Percentiles rank a stretch among this genome's conserved stretches.
Conservation (phyloP, 2,888 invertebrate genomes). For the Acanthacorydalis orientalis region DNA sequence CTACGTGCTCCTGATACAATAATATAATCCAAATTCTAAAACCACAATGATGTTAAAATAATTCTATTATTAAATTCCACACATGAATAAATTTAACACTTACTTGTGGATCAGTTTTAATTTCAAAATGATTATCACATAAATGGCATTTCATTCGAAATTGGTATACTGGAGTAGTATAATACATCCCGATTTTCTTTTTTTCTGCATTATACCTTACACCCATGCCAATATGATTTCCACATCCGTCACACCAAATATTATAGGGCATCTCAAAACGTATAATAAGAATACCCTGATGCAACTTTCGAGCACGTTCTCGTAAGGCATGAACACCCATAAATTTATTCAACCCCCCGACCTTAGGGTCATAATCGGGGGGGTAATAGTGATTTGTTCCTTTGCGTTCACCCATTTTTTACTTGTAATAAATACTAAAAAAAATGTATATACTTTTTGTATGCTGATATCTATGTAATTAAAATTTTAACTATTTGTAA, state of each 20-base stretch:
- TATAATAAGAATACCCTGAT: slow-evolving; percentile 87
- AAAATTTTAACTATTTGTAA: no score
- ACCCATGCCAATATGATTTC: slow-evolving; percentile 98
- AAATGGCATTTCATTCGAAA: slow-evolving; percentile 99
- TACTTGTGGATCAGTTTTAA: slow-evolving; percentile 95
- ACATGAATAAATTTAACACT: slow-evolving; percentile 19
- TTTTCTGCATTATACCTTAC: slow-evolving; percentile 94
- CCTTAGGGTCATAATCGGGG: slow-evolving; percentile 93
- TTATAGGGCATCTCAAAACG: slow-evolving; percentile 99
- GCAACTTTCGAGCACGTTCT: slow-evolving; percentile 89
- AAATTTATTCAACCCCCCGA: slow-evolving; percentile 89
- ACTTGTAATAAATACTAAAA: background rate
- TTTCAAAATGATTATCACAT: slow-evolving; percentile 93
- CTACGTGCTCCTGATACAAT: slow-evolving; percentile 87
- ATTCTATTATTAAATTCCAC: background rate
- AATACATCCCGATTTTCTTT: slow-evolving; percentile 92
- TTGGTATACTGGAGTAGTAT: slow-evolving; percentile 92
- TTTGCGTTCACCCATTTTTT: slow-evolving; percentile 90
- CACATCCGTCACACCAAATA: slow-evolving; percentile 98
- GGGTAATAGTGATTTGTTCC: slow-evolving; percentile 97
- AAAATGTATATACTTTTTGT: no score
- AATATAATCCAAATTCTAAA: slow-evolving; percentile 89
- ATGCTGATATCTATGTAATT: no score
- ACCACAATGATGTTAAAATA: slow-evolving; percentile 13
- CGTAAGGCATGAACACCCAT: slow-evolving; percentile 87